Evolutionary conservation across 2,888 invertebrate genomes (phyloP).

Genomic region (Aporophyla lueneburgensis): DNA sequence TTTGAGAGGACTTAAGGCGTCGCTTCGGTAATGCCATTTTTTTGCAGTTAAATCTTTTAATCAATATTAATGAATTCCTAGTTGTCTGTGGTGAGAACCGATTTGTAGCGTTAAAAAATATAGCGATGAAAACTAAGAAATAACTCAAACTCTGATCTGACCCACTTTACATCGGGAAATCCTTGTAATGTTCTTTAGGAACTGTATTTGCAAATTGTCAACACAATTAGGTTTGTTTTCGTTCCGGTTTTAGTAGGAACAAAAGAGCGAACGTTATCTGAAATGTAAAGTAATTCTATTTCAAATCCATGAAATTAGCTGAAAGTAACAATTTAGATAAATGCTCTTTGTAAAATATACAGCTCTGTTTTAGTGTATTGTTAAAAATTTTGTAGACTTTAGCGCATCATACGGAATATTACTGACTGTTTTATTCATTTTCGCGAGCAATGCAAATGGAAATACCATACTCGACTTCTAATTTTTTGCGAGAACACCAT

Average conservation of each 20-base stretch:
- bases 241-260: constrained; percentile 2
- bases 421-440: no score
- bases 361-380: neutral
- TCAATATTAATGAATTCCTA: no score
- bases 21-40: no score
- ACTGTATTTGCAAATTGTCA: constrained; percentile 15
- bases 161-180: neutral
- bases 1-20: neutral
- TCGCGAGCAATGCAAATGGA: neutral
- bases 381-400: neutral
- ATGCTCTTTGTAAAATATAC: neutral
- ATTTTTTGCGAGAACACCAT: neutral
- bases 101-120: neutral
- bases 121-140: neutral
- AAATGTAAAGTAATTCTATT: constrained; percentile 19
- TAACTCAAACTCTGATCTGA: neutral
- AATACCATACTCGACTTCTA: neutral
- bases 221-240: constrained; percentile 19
- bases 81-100: neutral
- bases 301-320: constrained; percentile 4
- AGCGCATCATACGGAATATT: neutral
- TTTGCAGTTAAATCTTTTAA: no score
- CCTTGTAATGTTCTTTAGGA: neutral
- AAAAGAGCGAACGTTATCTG: constrained; percentile 8
- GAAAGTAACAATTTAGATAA: constrained; percentile 3